phyloP scores from a whole-genome alignment of 1,140 invertebrate species.

The Phenacoccus solenopsis region DNA sequence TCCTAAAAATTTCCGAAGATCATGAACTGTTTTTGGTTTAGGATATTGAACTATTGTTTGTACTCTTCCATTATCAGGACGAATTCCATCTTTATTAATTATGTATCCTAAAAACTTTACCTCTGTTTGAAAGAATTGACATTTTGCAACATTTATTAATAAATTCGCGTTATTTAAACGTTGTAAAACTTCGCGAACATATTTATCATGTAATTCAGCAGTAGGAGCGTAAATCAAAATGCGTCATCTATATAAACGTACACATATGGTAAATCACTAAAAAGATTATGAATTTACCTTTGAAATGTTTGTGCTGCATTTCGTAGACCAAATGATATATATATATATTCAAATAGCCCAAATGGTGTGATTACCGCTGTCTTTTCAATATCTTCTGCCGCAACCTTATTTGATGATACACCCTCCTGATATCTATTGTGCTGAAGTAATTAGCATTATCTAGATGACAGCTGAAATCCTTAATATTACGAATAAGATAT shows the following conservation, averaged over 20 bases:
- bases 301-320: slow-evolving; percentile 37
- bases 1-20: slow-evolving; percentile 30
- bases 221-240: slow-evolving; percentile 30
- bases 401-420: slow-evolving; percentile 37
- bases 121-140: slow-evolving; percentile 28
- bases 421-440: slow-evolving; percentile 35
- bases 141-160: slow-evolving; percentile 28
- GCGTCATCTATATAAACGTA: slow-evolving; percentile 33
- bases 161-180: slow-evolving; percentile 28
- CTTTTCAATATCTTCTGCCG: slow-evolving; percentile 30
- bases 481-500: slow-evolving; percentile 33
- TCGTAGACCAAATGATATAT: slow-evolving; percentile 33
- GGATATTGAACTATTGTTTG: slow-evolving; percentile 27
- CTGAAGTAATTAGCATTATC: slow-evolving; percentile 34
- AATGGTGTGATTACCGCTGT: slow-evolving; percentile 27
- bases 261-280: slow-evolving; percentile 29
- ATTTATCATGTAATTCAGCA: slow-evolving; percentile 26
- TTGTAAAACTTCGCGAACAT: slow-evolving; percentile 24
- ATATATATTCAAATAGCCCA: slow-evolving; percentile 23
- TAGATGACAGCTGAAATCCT: slow-evolving; percentile 31
- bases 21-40: slow-evolving; percentile 23
- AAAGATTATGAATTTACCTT: slow-evolving; percentile 36
- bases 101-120: slow-evolving; percentile 30
- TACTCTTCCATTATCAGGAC: slow-evolving; percentile 24
- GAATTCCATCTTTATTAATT: slow-evolving; percentile 27